phyloP scores from a whole-genome alignment of 2,797 vertebrate genomes.

The Chloroceryle amazona region DNA sequence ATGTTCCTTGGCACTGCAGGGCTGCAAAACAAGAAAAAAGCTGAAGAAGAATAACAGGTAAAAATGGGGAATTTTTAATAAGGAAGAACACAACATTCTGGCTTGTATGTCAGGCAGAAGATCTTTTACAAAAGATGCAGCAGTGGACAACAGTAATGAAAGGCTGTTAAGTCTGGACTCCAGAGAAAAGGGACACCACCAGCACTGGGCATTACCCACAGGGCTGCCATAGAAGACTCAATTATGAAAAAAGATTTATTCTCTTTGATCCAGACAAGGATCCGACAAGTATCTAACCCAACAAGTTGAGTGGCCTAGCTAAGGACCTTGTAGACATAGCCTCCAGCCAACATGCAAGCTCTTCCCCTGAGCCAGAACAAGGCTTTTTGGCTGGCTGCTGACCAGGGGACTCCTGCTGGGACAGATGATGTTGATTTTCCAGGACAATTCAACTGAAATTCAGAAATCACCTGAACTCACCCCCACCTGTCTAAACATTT shows the following conservation, averaged over 20 bases:
- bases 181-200: background rate
- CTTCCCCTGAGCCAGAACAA: fast-evolving
- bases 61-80: background rate
- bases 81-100: background rate
- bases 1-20: background rate
- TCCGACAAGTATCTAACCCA: background rate
- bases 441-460: background rate
- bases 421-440: background rate
- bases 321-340: background rate
- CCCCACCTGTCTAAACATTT: background rate
- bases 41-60: background rate
- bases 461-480: background rate
- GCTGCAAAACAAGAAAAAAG: background rate
- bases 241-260: background rate
- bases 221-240: background rate
- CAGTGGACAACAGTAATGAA: background rate
- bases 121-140: background rate
- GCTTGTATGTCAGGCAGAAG: background rate
- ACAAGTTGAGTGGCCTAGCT: background rate
- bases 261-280: background rate
- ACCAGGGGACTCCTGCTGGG: fast-evolving
- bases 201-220: background rate
- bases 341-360: background rate
- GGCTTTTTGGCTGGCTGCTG: background rate
- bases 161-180: background rate